Evolutionary conservation across 2,888 invertebrate genomes (phyloP).

Genomic region (Sinohyriopsis cumingii): DNA sequence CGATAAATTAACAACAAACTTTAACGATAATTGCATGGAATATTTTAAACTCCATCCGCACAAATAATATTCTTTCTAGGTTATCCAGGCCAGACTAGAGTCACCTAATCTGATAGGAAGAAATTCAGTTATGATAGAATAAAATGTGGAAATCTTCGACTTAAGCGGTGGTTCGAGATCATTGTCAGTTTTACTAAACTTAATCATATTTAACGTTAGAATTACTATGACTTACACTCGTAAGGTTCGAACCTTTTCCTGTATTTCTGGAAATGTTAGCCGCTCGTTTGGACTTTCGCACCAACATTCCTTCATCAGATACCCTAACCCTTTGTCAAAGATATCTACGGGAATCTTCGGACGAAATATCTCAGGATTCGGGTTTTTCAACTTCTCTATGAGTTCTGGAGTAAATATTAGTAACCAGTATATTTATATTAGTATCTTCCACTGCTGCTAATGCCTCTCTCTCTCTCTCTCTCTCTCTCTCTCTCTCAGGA

Average conservation of each 20-base stretch:
- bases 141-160: too few species aligned
- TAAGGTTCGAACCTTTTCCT: constrained; percentile 37
- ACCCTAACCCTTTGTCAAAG: constrained; percentile 28
- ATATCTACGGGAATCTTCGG: constrained; percentile 36
- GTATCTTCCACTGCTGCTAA: not conserved
- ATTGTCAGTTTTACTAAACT: too few species aligned
- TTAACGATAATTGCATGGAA: too few species aligned
- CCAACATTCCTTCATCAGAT: constrained; percentile 58
- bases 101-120: too few species aligned
- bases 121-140: too few species aligned
- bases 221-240: constrained; percentile 25
- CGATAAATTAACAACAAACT: too few species aligned
- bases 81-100: too few species aligned
- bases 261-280: constrained; percentile 46
- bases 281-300: constrained; percentile 45
- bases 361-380: constrained; percentile 22
- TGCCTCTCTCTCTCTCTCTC: too few species aligned
- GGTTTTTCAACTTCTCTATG: constrained; percentile 22
- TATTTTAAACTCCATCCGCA: too few species aligned
- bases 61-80: too few species aligned
- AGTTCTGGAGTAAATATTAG: constrained; percentile 30
- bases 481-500: too few species aligned
- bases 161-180: too few species aligned
- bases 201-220: not conserved
- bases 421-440: not conserved